Conservation (phyloP, 2,797 vertebrate species). For the Paratrypauchen microcephalus region DNA sequence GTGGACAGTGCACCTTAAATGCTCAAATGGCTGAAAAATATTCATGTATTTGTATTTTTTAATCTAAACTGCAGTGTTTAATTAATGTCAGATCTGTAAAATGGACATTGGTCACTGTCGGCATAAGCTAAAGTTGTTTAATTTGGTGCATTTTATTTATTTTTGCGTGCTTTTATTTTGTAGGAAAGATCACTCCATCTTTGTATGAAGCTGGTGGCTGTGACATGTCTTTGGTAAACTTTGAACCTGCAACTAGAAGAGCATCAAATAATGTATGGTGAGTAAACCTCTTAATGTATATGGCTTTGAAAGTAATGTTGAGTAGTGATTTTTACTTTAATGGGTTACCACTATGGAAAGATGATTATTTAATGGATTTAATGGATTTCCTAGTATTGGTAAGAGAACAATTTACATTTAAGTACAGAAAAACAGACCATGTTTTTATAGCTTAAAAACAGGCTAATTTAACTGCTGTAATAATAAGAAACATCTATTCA, state of each 20-base stretch:
- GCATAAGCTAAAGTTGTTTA: background rate
- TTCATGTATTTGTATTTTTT: background rate
- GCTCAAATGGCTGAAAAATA: slow-evolving; percentile 20
- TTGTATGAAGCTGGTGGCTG: slow-evolving; percentile 94
- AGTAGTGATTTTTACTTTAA: background rate
- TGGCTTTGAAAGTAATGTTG: background rate
- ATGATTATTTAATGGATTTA: background rate
- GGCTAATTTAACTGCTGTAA: too few species aligned
- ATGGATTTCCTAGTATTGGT: background rate
- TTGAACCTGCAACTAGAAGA: slow-evolving; percentile 96
- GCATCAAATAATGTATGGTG: slow-evolving; percentile 96
- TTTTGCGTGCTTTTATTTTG: slow-evolving; percentile 7
- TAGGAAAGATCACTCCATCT: slow-evolving; percentile 95
- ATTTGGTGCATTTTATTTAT: background rate
- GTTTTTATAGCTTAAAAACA: too few species aligned
- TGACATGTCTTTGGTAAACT: slow-evolving; percentile 97
- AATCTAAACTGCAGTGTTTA: background rate
- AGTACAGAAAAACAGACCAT: background rate
- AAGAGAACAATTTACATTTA: background rate
- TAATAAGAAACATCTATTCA: background rate
- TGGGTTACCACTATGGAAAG: too few species aligned
- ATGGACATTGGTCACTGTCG: background rate
- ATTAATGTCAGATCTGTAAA: background rate
- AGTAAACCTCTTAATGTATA: slow-evolving; percentile 42
- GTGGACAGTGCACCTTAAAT: slow-evolving; percentile 9